phyloP scores from a whole-genome alignment of 2,888 invertebrate genomes.

The Drosophila ustulata region DNA sequence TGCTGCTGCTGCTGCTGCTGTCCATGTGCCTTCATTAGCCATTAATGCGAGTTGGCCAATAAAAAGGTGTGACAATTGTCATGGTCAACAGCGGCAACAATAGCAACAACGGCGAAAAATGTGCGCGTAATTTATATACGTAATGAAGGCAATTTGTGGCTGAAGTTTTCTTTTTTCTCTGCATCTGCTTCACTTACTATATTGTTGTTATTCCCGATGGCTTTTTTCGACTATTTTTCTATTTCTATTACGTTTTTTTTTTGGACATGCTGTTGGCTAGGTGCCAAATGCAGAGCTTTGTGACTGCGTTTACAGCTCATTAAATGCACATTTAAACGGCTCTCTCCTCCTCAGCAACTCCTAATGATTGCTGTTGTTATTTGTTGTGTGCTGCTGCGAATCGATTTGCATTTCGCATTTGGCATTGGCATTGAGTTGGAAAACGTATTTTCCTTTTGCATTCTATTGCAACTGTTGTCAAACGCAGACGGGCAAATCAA shows the following conservation, averaged over 20 bases:
- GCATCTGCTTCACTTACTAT: neutral
- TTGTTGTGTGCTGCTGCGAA: conserved; percentile 31
- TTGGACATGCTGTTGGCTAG: conserved; percentile 44
- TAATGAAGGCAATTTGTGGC: conserved; percentile 49
- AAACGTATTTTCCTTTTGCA: conserved; percentile 26
- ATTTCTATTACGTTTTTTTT: neutral
- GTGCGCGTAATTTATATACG: conserved; percentile 43
- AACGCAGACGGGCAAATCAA: conserved; percentile 15
- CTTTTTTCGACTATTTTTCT: neutral
- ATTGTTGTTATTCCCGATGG: neutral
- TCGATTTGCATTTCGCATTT: conserved; percentile 32
- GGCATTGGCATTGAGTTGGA: conserved; percentile 38
- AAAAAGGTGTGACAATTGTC: conserved; percentile 78
- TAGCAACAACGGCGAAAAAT: conserved; percentile 32
- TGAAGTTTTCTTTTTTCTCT: conserved; percentile 11
- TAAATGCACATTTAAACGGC: conserved; percentile 59
- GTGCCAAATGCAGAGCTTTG: conserved; percentile 55
- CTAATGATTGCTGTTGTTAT: conserved; percentile 23
- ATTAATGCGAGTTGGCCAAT: conserved; percentile 60
- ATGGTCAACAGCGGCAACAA: conserved; percentile 22
- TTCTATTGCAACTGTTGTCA: conserved; percentile 36
- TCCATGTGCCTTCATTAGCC: conserved; percentile 72
- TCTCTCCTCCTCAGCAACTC: neutral
- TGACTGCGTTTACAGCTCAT: conserved; percentile 70
- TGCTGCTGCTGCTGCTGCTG: conserved; percentile 17